phyloP scores from a whole-genome alignment of 2,113 vertebrate species.

The Taxidea taxus region DNA sequence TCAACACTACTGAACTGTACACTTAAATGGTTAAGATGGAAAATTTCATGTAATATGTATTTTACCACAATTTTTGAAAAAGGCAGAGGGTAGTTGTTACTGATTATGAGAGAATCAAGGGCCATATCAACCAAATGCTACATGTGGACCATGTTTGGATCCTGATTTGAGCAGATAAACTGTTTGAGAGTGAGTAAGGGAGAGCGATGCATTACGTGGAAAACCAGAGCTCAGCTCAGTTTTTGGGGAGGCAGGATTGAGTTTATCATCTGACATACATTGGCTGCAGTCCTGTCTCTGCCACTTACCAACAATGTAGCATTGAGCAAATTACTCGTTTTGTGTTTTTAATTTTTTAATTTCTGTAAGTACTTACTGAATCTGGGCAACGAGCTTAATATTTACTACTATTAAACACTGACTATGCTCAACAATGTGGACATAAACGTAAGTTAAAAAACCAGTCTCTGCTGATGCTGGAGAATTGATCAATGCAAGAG shows the following conservation, averaged over 20 bases:
- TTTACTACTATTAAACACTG: neutral
- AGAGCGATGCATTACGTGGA: neutral
- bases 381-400: neutral
- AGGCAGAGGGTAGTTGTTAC: neutral
- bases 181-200: neutral
- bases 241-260: neutral
- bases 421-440: neutral
- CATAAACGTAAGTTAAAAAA: neutral
- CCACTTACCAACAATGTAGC: neutral
- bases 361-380: neutral
- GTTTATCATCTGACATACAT: neutral
- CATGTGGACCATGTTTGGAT: neutral
- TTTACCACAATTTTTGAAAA: neutral
- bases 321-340: neutral
- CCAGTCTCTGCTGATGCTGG: neutral
- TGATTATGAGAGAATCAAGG: neutral
- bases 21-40: neutral
- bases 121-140: neutral
- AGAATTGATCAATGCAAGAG: neutral
- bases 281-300: neutral
- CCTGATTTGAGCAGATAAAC: neutral
- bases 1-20: neutral
- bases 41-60: neutral
- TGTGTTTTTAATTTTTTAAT: neutral
- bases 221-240: neutral